Evolutionary conservation across 37 sponge, comb jelly and placozoan species (phyloP), one percentile per base, ranked within the genome.

Genomic region (Ephydatia muelleri): DNA sequence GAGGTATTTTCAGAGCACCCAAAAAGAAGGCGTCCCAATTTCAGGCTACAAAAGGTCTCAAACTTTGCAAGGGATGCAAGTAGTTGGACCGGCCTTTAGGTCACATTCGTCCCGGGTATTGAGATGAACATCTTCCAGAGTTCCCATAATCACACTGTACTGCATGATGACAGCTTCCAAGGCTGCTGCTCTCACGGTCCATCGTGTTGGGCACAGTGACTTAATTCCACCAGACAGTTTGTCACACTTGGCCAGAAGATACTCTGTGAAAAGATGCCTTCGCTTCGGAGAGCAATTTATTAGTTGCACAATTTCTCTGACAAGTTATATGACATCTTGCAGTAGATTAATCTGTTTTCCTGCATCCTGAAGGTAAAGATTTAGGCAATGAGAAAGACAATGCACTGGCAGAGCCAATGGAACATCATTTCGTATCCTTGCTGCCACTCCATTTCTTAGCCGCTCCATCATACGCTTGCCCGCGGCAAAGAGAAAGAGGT

Each of bases 381-480:
- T 88, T 5, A 88, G 37, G 1, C 38, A 85, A 76, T 88, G 93
- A 27, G 89, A 89, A 57, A 88, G 38, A 68, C 92, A 88, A 57
- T 92, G 92, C n/a, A 92, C 85, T 40, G 83, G 86, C 36, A 92
- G 67, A 6, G 92, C 93, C 29, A 83, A 75, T 57, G 89, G 89
- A 40, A 12, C 70, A n/a, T 81, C 85, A 73, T 85, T 68, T 73
- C 35, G 72, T 48, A 92, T 75, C 21, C 36, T 38, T 34, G 93
- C 70, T 38, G 93, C 89, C 12, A 88, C 57, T 29, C 93, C 86
- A 19, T 65, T 81, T 71, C 87, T 73, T 23, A 65, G 88, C 76
- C 40, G 91, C 87, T 76, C 91, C 91, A 87, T 91, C 91, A 91
- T 83, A 91, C 8, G 92, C 92, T 77, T 88, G 88, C 3, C 88